A percentile compares a stretch with the other conserved stretches of the same genome.
phyloP scores from a whole-genome alignment of 2,113 vertebrate genomes.

The Chrysochloris asiatica region DNA sequence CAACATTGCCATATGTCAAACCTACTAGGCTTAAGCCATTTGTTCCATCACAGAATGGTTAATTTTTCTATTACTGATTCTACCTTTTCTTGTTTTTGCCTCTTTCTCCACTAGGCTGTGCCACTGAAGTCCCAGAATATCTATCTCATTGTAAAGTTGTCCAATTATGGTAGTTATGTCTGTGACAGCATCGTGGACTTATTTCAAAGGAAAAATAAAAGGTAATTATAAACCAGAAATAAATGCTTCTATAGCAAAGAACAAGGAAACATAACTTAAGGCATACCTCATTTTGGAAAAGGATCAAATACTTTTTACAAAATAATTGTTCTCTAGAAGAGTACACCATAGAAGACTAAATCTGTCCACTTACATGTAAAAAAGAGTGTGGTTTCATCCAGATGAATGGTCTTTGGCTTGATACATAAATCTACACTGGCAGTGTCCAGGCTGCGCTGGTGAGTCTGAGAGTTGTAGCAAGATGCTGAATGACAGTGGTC shows the following conservation, averaged over 20 bases:
- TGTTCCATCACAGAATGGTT: too few relatives aligned
- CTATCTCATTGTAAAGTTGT: too few relatives aligned
- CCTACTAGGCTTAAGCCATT: too few relatives aligned
- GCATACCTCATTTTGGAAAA: neutral
- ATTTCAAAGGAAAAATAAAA: constrained; percentile 34
- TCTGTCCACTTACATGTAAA: constrained; percentile 90
- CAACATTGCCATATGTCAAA: too few relatives aligned
- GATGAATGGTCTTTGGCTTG: constrained; percentile 84
- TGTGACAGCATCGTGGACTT: neutral
- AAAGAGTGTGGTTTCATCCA: constrained; percentile 86
- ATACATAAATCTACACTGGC: constrained; percentile 90
- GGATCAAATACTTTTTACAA: neutral
- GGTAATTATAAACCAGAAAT: neutral
- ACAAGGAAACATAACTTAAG: constrained; percentile 12
- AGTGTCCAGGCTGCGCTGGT: constrained; percentile 93
- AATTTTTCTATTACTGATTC: too few relatives aligned
- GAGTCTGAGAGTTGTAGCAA: constrained; percentile 91
- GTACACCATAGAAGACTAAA: neutral
- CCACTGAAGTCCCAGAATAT: too few relatives aligned
- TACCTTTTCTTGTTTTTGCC: too few relatives aligned
- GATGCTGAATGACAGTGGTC: constrained; percentile 93
- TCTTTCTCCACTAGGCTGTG: too few relatives aligned
- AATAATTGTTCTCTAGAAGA: constrained; percentile 35
- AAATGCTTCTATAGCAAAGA: constrained; percentile 19
- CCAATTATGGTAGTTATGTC: too few relatives aligned